Evolutionary conservation across 64 coral and sea anemone species (phyloP).

Genomic region (Anthopleura sola): DNA sequence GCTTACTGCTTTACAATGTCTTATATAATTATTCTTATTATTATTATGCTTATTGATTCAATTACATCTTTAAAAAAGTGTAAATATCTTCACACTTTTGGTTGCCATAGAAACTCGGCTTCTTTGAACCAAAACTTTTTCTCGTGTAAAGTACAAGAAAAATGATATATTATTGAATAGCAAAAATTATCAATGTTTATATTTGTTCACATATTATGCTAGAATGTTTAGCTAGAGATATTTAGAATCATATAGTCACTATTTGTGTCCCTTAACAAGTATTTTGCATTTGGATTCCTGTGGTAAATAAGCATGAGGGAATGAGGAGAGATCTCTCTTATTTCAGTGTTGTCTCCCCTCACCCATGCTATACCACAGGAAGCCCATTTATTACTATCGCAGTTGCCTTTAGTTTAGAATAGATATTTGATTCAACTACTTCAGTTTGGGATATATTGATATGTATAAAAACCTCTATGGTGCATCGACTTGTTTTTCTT

Average conservation of each 20-base stretch:
- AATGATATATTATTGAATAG: slow-evolving; percentile 1
- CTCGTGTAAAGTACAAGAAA: not conserved
- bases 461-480: not conserved
- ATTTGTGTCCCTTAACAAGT: too few species aligned
- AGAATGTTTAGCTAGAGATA: not conserved
- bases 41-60: not conserved
- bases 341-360: not conserved
- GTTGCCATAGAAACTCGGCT: not conserved
- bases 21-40: not conserved
- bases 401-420: not conserved
- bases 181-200: slow-evolving; percentile 8
- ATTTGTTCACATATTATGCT: not conserved
- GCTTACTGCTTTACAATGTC: not conserved
- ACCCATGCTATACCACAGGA: not conserved
- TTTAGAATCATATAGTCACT: not conserved
- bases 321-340: not conserved
- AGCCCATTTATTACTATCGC: not conserved
- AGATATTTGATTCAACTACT: not conserved
- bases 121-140: slow-evolving; percentile 3
- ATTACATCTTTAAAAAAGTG: not conserved
- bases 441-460: not conserved
- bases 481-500: not conserved
- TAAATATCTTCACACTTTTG: slow-evolving; percentile 10
- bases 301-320: not conserved
- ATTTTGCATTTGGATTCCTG: not conserved